Evolutionary conservation across 2,888 invertebrate species (phyloP).

Genomic region (Phorcus lineatus): DNA sequence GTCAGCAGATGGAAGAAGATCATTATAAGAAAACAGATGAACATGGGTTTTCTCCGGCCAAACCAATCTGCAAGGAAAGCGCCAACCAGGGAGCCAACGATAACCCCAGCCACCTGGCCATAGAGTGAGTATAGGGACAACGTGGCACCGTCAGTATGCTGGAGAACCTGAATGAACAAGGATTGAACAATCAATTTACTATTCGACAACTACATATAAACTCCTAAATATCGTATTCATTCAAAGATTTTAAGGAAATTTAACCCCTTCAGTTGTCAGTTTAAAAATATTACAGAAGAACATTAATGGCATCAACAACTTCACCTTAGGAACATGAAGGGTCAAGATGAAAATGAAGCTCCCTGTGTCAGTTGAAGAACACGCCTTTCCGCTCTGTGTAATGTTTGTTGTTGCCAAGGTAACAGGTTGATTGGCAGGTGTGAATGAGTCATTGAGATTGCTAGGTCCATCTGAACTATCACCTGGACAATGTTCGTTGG

Average conservation of each 20-base stretch:
- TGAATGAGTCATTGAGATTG: not conserved
- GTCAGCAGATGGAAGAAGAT: slow-evolving; percentile 51
- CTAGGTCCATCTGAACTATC: slow-evolving; percentile 21
- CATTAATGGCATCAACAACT: not conserved
- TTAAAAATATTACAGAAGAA: not conserved
- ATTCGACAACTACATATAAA: no score
- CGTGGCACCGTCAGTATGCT: slow-evolving; percentile 17
- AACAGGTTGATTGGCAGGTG: not conserved
- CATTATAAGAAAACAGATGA: slow-evolving; percentile 50
- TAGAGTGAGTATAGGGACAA: slow-evolving; percentile 39
- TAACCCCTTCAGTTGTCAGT: no score
- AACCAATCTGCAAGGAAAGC: slow-evolving; percentile 54
- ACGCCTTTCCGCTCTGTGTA: not conserved
- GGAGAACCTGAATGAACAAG: slow-evolving; percentile 42
- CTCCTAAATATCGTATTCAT: no score
- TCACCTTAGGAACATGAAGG: slow-evolving; percentile 25
- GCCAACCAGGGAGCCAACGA: slow-evolving; percentile 49
- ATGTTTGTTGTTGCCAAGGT: not conserved
- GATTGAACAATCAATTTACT: no score
- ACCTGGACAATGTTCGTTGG: slow-evolving; percentile 29
- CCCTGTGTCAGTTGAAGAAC: slow-evolving; percentile 10
- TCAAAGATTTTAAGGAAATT: no score
- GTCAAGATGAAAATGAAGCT: slow-evolving; percentile 16
- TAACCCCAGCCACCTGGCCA: slow-evolving; percentile 43
- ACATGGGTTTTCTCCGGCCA: slow-evolving; percentile 58